Base-by-base conservation (phyloP, 1,140 invertebrate species). In the Adoxophyes honmai region DNA sequence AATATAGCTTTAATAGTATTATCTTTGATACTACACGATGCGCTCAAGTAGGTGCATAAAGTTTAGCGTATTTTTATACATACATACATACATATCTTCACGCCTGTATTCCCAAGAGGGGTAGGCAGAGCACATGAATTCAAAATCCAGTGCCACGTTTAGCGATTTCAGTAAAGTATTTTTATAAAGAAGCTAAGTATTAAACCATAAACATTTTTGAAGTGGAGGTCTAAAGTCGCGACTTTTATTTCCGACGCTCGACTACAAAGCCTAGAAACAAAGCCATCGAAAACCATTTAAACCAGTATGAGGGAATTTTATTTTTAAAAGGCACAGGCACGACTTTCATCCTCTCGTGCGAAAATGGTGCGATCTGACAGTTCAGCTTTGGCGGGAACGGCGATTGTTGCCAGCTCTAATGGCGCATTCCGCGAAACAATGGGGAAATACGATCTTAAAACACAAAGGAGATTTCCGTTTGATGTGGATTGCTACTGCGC, bases 401-500 rank as follows among this genome's bases (percentile, higher is more conserved):
- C 69, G 68, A 78, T 74, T 77, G 78, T 75, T 75, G 77, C 77
- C 75, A 70, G 66, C 75, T 48, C 21, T 82, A 85, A 85, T 85
- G 81, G 81, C 65, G 68, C 70, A 66, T 72, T 64, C 68, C 67
- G 57, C 68, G 71, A 76, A 82, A 85, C 81, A 85, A 85, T 80
- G 71, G 73, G 63, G 62, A 74, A 80, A 78, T 62, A 60, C 64
- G 70, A 72, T 65, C 74, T 74, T 71, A 66, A 73, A 68, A 66
- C 78, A 82, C 73, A 82, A 78, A 80, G 75, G 62, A 72, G 59
- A 68, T 73, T 78, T 73, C 62, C 77, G 78, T 83, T 85, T 83
- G 77, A 83, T 78, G 78, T 78, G 70, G 66, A 80, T 78, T 70
- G 74, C 68, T 72, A 61, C 73, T 65, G 73, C 62, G 67, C 70